phyloP scores from a whole-genome alignment of 2,888 invertebrate genomes.

The Zygaena filipendulae region DNA sequence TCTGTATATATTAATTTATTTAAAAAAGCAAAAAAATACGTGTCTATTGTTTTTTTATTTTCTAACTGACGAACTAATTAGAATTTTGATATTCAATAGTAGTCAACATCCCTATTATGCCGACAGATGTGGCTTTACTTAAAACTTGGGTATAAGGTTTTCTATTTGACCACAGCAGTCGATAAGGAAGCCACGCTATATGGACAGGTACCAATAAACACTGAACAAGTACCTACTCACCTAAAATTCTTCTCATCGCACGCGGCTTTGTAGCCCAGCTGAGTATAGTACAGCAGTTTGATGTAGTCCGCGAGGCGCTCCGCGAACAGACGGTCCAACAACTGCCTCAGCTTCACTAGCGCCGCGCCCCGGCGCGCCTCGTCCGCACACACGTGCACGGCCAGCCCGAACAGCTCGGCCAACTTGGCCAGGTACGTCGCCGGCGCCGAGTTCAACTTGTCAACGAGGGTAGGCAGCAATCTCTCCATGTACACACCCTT shows the following conservation, averaged over 20 bases:
- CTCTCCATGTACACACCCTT: constrained; percentile 24
- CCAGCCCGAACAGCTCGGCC: constrained; percentile 27
- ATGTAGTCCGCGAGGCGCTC: constrained; percentile 24
- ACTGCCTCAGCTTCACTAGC: constrained; percentile 20
- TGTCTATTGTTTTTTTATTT: too few species aligned
- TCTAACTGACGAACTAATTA: too few species aligned
- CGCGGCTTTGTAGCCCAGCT: constrained; percentile 20
- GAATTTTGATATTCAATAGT: too few species aligned
- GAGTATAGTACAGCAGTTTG: constrained; percentile 27
- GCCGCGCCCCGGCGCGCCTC: constrained; percentile 4
- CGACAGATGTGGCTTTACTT: too few species aligned
- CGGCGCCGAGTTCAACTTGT: constrained; percentile 8
- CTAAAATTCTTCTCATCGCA: constrained; percentile 30
- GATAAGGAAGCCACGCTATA: too few species aligned
- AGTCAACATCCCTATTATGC: too few species aligned
- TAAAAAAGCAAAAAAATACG: too few species aligned
- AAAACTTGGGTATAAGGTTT: too few species aligned
- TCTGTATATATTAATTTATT: too few species aligned
- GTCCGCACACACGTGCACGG: constrained; percentile 17
- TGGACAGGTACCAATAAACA: too few species aligned
- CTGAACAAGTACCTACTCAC: constrained; percentile 23
- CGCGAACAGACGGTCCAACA: constrained; percentile 20
- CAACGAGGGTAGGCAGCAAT: constrained; percentile 20
- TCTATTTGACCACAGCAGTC: too few species aligned
- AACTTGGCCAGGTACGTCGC: constrained; percentile 7